These are phyloP conservation scores for Diachrysia chrysitis DNA, from an alignment of 2,888 invertebrate genomes.

Conservation along the genomic window DNA sequence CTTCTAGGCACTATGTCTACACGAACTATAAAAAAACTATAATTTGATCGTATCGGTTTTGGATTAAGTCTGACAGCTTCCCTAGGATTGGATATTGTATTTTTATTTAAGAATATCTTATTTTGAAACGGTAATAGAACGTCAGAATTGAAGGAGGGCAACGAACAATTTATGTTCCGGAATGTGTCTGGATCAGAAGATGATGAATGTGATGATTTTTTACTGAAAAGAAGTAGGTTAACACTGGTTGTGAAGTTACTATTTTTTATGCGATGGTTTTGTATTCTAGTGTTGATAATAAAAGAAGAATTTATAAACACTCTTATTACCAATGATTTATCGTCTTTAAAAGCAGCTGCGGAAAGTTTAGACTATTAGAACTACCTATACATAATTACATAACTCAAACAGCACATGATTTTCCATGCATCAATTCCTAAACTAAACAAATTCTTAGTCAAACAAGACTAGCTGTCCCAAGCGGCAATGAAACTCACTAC, in stretches of 20 bases:
- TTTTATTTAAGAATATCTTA: not conserved
- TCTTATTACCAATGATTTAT: no score
- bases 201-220: no score
- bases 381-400: no score
- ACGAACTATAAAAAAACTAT: constrained; percentile 40
- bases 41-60: constrained; percentile 37
- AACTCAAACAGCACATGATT: no score
- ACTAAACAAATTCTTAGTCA: not conserved
- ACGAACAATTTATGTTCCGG: not conserved
- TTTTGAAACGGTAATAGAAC: not conserved
- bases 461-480: not conserved
- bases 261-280: no score
- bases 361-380: no score
- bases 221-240: no score
- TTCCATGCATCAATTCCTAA: not conserved
- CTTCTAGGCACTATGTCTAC: not conserved
- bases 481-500: not conserved
- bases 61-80: constrained; percentile 17
- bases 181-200: not conserved
- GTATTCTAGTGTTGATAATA: no score
- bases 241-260: no score
- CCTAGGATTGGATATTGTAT: constrained; percentile 12
- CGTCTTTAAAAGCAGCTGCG: no score
- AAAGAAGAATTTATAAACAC: no score
- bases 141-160: not conserved